Base-by-base conservation (phyloP, 1,140 invertebrate species). In the Cydia splendana region DNA sequence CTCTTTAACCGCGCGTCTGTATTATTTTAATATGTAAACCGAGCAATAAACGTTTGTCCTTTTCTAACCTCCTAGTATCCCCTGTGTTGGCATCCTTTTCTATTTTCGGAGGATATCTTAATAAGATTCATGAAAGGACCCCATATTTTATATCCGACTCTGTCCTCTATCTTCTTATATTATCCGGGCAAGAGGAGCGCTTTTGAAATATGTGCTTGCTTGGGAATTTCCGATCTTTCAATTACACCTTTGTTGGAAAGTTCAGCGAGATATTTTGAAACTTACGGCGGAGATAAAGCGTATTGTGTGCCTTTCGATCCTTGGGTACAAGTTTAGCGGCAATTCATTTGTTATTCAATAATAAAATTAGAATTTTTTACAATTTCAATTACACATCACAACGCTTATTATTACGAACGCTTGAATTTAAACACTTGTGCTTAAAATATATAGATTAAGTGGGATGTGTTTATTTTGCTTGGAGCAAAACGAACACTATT, bases 101-200 rank as follows among this genome's bases (percentile, higher is more conserved):
- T 18, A 80, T 93, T 91, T 92, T 92, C 85, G 94, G 91, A 91
- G 94, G 94, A 95, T 95, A 95, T 95, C 94, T 95, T 95, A 95
- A 95, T 95, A 95, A 95, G 94, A 95, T 95, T 95, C 94, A 95
- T 95, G 94, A 95, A 95, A 95, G 94, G 94, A 94, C 94, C 94
- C 94, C 94, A 95, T 95, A 95, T 95, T 95, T 95, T 95, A 95
- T 95, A 95, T 95, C 94, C 94, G 91, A 94, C 88, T 92, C 91
- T 92, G 91, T 94, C 92, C 91, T 94, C 92, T 94, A 94, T 94
- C 92, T 94, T 88, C 90, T 93, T 93, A 94, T 93, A 94, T 94
- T 94, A 94, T 94, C 93, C 93, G 84, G 81, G 86, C 81, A 84
- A 87, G 88, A 89, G 88, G 86, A 85, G 86, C 82, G 86, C 82